A percentile compares a stretch with the other conserved stretches of the same genome.
Evolutionary conservation across 1,140 invertebrate species (phyloP).

Genomic region (Trichonephila clavipes): DNA sequence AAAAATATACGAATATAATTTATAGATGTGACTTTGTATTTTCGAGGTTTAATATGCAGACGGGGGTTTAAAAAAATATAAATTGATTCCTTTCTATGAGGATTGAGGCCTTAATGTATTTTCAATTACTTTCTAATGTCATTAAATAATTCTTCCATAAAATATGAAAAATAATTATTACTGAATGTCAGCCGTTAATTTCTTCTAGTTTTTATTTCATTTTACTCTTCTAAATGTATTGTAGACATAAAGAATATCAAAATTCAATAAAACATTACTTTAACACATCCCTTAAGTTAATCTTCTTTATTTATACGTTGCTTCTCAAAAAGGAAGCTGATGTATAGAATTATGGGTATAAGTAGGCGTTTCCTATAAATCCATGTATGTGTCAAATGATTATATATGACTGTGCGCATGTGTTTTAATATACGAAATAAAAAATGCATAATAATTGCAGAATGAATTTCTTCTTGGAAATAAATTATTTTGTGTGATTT

Average conservation of each 20-base stretch:
- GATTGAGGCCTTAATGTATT: background rate
- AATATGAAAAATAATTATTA: background rate
- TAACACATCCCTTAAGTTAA: background rate
- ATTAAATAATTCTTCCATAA: background rate
- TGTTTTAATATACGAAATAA: too few species aligned
- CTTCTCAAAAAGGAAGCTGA: background rate
- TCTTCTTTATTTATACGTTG: background rate
- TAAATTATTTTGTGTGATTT: too few species aligned
- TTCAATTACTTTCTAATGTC: background rate
- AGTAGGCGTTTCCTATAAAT: conserved; percentile 3
- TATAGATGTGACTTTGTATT: background rate
- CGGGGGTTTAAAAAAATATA: background rate
- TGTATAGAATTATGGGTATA: background rate
- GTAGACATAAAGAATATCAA: background rate
- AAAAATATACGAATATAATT: background rate
- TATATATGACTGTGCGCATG: background rate
- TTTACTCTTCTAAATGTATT: background rate
- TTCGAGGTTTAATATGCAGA: background rate
- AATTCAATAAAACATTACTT: background rate
- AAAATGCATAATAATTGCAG: too few species aligned
- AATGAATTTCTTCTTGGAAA: too few species aligned
- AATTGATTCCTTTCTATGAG: background rate
- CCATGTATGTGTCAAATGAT: background rate
- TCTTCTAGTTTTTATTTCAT: conserved; percentile 1
- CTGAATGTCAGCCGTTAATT: background rate